A percentile compares a stretch with the other conserved stretches of the same genome.
phyloP scores from a whole-genome alignment of 2,888 invertebrate genomes.

The Leptinotarsa peninsularis region DNA sequence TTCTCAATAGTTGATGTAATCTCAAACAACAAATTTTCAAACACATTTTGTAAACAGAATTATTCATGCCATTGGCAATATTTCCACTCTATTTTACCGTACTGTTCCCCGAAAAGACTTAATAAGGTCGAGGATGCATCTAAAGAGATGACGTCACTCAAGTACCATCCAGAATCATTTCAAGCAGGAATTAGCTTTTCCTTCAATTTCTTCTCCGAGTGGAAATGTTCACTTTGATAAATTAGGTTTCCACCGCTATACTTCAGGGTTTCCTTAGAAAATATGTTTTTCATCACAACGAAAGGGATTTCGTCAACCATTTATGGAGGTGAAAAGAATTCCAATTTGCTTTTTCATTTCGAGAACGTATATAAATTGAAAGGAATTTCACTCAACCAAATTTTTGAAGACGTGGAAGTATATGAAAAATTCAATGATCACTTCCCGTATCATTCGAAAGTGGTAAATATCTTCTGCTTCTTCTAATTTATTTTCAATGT shows the following conservation, averaged over 20 bases:
- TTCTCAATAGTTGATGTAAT: no score
- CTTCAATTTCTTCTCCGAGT: constrained; percentile 40
- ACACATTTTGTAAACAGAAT: no score
- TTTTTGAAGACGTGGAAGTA: neutral
- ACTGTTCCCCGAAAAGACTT: constrained; percentile 12
- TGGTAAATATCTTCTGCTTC: no score
- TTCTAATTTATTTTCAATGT: no score
- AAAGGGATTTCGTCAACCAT: constrained; percentile 5
- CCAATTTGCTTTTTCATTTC: neutral
- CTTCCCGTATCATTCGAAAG: no score
- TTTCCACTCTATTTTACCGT: neutral
- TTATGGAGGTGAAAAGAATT: neutral
- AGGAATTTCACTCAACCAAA: neutral
- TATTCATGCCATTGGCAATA: no score
- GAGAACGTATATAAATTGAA: neutral
- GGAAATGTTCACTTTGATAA: constrained; percentile 45
- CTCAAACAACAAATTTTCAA: no score
- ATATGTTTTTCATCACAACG: constrained; percentile 17
- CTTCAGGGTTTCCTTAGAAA: constrained; percentile 7
- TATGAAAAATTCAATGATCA: no score
- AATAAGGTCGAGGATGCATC: constrained; percentile 41
- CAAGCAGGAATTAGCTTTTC: constrained; percentile 44
- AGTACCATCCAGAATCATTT: constrained; percentile 45
- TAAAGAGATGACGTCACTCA: constrained; percentile 40
- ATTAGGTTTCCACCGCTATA: constrained; percentile 39